These are phyloP conservation scores for Ctenomys sociabilis DNA, from an alignment of 2,113 vertebrate genomes.

Conservation along the genomic window DNA sequence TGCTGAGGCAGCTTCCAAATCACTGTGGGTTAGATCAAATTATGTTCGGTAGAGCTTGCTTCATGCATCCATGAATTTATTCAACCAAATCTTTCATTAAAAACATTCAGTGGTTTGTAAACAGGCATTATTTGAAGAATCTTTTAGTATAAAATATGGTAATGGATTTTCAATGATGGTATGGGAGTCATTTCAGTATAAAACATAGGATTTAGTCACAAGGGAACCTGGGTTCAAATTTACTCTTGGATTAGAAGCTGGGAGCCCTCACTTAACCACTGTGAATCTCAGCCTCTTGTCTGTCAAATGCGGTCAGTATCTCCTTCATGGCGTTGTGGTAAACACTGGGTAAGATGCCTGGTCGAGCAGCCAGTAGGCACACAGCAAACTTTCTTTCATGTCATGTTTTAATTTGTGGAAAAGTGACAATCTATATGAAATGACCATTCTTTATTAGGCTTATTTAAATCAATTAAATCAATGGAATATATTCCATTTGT, in stretches of 20 bases:
- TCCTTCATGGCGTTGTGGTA: background rate
- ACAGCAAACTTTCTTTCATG: background rate
- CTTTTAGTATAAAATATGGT: background rate
- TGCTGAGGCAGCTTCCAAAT: background rate
- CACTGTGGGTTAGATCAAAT: background rate
- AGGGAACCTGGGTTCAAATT: background rate
- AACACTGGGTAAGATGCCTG: background rate
- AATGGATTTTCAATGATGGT: no score
- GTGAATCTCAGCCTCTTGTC: background rate
- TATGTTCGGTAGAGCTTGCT: background rate
- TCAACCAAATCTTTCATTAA: constrained; percentile 8
- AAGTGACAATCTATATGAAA: background rate
- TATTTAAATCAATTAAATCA: no score
- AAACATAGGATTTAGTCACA: background rate
- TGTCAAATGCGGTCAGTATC: background rate
- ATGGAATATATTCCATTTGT: no score
- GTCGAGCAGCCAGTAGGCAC: background rate
- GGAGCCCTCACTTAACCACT: background rate
- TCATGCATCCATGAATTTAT: background rate
- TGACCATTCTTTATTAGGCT: background rate
- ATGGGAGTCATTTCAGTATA: background rate
- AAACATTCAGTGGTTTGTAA: constrained; percentile 4
- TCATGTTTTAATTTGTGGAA: background rate
- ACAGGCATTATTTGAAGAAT: background rate
- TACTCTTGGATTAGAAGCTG: background rate